Conservation (phyloP, 2,797 vertebrate species). For the Malacoctenus gilli region DNA sequence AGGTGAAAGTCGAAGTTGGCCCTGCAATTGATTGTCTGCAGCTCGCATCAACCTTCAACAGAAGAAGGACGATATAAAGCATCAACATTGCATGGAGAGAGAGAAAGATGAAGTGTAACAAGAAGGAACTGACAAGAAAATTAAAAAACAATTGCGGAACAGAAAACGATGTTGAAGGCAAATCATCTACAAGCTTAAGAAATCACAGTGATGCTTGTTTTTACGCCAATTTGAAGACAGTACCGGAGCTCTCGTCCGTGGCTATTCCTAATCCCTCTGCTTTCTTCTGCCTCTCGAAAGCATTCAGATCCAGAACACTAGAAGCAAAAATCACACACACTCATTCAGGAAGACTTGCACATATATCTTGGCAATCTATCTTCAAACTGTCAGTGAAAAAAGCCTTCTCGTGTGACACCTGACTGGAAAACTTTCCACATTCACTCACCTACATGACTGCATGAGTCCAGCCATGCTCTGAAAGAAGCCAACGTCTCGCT, state of each 20-base stretch:
- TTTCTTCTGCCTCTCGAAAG: slow-evolving; percentile 97
- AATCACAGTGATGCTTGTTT: slow-evolving; percentile 40
- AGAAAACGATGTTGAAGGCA: no score
- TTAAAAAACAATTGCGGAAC: no score
- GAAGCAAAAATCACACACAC: slow-evolving; percentile 15
- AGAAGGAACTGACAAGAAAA: no score
- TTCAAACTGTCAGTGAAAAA: no score
- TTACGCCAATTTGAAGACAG: slow-evolving; percentile 54
- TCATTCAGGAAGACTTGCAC: slow-evolving; percentile 14
- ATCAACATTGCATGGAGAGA: no score
- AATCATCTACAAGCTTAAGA: slow-evolving; percentile 39
- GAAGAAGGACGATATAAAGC: no score
- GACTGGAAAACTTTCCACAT: neutral
- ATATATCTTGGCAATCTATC: slow-evolving; percentile 2
- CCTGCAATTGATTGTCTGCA: no score
- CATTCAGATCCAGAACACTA: slow-evolving; percentile 95
- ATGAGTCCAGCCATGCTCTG: slow-evolving; percentile 92
- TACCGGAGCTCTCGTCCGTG: slow-evolving; percentile 94
- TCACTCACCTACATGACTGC: slow-evolving; percentile 90
- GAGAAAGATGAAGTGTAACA: no score
- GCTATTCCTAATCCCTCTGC: slow-evolving; percentile 95
- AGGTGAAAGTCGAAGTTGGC: no score
- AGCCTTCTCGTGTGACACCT: slow-evolving; percentile 20
- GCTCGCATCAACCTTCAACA: no score
- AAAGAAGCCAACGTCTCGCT: slow-evolving; percentile 93